Base-by-base conservation (phyloP, 2,888 invertebrate genomes). In the Acronicta psi region DNA sequence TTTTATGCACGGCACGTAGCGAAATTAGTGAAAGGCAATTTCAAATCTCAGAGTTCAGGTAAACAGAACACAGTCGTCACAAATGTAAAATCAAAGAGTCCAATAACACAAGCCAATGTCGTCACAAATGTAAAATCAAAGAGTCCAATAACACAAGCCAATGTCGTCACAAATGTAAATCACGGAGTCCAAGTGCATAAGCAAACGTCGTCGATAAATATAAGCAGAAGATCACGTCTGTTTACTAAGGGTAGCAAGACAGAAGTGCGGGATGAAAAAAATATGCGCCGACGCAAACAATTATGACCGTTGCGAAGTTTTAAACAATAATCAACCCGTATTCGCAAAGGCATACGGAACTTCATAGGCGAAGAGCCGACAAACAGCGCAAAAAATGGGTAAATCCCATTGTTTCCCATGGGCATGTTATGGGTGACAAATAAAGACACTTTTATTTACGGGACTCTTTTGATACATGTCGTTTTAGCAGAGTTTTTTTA, bases 121-220 rank as follows among this genome's bases (percentile, higher is more conserved):
- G 45, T 45, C 54, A 54, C 46, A 46, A 47, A 47, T 47, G 47
- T 47, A 41, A 41, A 41, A 41, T 41, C 41, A 41, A 41, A 41
- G 54, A 54, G 54, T 54, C 54, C 54, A 54, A 40, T 54, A 54
- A 53, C 53, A 54, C 54, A 54, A 54, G 54, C 54, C 54, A 46
- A 54, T 54, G 31, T 54, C 54, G 45, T 45, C 54, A 54, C 46
- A 46, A 29, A 29, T 29, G 29, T 29, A 29, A 29, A 29, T 29
- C 29, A 29, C 29, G 29, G 29, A 29, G 29, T 29, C 29, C 29
- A 29, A 29, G 29, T 29, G 29, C 29, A 29, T 11, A 29, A 29
- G 29, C 29, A 29, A 29, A 29, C 29, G 44, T 57, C 56, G 56
- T 49, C 49, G 56, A 49, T 50, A 29, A 50, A 57, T 41, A 44